Percentiles rank a stretch among this genome's conserved stretches.
These are phyloP conservation scores for Atherinomorus stipes DNA, from an alignment of 2,113 vertebrate species.

Conservation along the genomic window DNA sequence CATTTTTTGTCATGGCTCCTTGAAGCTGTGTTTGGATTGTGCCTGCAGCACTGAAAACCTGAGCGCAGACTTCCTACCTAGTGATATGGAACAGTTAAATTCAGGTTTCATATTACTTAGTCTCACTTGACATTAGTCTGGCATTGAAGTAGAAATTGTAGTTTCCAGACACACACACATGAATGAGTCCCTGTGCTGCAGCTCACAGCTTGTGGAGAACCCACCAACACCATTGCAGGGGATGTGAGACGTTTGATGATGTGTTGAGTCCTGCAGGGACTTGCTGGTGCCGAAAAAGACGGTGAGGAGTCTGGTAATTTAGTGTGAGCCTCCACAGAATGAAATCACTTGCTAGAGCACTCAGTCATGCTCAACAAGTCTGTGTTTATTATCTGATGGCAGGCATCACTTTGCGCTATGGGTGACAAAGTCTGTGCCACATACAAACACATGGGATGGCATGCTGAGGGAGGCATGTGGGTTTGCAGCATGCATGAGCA, in stretches of 20 bases:
- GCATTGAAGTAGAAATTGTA: background rate
- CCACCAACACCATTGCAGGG: slow-evolving; percentile 6
- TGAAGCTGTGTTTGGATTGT: no score
- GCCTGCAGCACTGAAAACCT: background rate
- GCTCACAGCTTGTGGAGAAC: slow-evolving; percentile 23
- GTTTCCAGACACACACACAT: background rate
- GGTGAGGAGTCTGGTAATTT: slow-evolving; percentile 58
- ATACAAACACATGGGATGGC: slow-evolving; percentile 25
- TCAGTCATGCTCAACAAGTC: slow-evolving; percentile 75
- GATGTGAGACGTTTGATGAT: slow-evolving; percentile 28
- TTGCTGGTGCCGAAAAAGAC: slow-evolving; percentile 26
- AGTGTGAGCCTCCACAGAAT: slow-evolving; percentile 55
- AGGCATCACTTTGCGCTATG: slow-evolving; percentile 43
- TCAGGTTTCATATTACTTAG: no score
- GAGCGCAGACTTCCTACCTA: background rate
- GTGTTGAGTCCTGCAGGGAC: slow-evolving; percentile 26
- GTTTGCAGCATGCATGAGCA: slow-evolving; percentile 17
- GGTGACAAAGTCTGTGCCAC: slow-evolving; percentile 38
- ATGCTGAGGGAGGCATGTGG: slow-evolving; percentile 27
- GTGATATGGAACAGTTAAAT: no score
- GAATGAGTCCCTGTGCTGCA: background rate
- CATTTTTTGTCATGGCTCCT: no score
- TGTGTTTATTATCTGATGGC: slow-evolving; percentile 74
- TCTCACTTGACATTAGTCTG: no score
- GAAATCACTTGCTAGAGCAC: slow-evolving; percentile 56